Evolutionary conservation across 2,797 vertebrate species (phyloP).

Genomic region (Lophotriccus pileatus): DNA sequence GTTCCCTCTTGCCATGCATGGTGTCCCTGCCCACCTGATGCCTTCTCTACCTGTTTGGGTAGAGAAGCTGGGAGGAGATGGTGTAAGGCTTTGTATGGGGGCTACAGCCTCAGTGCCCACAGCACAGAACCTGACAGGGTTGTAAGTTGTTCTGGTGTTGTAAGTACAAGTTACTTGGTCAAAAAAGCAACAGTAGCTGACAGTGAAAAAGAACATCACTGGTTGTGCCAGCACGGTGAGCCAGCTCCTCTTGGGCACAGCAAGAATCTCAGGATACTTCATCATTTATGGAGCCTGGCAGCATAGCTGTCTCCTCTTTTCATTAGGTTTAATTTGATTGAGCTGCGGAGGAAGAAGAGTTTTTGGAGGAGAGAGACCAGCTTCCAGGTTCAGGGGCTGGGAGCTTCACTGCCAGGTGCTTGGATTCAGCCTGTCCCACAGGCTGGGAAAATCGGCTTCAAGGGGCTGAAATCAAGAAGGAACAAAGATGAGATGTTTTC

Average conservation of each 20-base stretch:
- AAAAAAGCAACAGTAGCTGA: neutral
- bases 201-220: neutral
- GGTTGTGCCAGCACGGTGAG: accelerated
- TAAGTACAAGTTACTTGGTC: neutral
- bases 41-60: neutral
- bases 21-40: neutral
- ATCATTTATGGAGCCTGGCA: neutral
- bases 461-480: neutral
- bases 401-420: neutral
- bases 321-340: neutral
- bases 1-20: neutral
- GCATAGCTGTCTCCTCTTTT: neutral
- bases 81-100: neutral
- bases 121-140: neutral
- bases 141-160: too few species aligned
- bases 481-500: neutral
- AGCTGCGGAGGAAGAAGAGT: accelerated
- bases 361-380: neutral
- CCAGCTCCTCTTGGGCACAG: neutral
- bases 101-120: accelerated
- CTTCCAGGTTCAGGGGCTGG: neutral
- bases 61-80: neutral
- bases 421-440: neutral
- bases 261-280: neutral
- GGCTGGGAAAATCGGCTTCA: neutral